Evolutionary conservation across 2,888 invertebrate species (phyloP), one percentile per base, ranked within the genome.

Genomic region (Lamellibrachia columna): DNA sequence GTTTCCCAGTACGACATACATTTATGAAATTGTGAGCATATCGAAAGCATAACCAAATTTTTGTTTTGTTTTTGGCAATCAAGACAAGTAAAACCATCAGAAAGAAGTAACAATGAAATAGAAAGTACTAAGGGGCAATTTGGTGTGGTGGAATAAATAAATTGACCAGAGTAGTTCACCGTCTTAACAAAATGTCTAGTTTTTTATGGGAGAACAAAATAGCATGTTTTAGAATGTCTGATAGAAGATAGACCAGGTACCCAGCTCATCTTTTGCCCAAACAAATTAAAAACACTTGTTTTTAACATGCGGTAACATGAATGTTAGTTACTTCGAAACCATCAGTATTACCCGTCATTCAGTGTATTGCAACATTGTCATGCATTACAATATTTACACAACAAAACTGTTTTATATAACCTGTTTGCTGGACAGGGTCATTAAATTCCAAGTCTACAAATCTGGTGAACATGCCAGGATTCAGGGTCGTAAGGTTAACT

Each of bases 61-160:
- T n/a, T n/a, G 6, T 75, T 22, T 75, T 75, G 22, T 75, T 22
- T 22, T 75, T 15, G n/a, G 3, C 3, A 22, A 75, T 15, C n/a
- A 75, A 75, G 15, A 15, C 22, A 75, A 4, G 22, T 75, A 22
- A 6, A 6, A 6, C 75, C 6, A 22, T 75, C 15, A 40, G 40
- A 40, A 40, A 40, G 40, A 40, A 40, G 40, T 90, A n/a, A n/a
- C 91, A 52, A 7, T 91, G 9, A 91, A 7, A 91, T 11, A 9
- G 28, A 53, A 52, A 91, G 40, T 40, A 15, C 15, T 11, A 52
- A 91, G 22, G 52, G 28, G 15, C 52, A 91, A 91, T 91, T 91
- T 52, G 91, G 52, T 91, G 91, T n/a, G 1, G 90, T 90, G n/a
- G n/a, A 90, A 91, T 91, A 53, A 90, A 90, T 15, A 90, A 9